A percentile compares a stretch with the other conserved stretches of the same genome.
phyloP scores from a whole-genome alignment of 2,888 invertebrate genomes.

The Caenorhabditis sp. region DNA sequence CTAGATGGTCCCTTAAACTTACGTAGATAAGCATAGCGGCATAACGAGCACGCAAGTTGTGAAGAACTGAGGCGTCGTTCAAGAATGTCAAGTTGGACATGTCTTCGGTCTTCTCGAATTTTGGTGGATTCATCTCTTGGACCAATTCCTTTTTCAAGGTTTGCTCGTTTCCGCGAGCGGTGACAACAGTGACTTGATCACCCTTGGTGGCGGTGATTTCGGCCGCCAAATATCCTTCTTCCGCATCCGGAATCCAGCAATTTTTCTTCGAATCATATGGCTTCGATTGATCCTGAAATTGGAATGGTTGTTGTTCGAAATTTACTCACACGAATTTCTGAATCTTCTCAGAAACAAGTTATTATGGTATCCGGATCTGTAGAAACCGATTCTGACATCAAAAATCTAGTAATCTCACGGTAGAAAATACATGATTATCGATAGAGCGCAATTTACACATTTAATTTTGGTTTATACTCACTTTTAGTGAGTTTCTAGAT shows the following conservation, averaged over 20 bases:
- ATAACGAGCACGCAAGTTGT: constrained; percentile 98
- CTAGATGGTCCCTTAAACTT: constrained; percentile 23
- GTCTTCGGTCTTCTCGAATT: constrained; percentile 88
- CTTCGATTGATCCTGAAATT: constrained; percentile 57
- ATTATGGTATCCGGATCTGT: too few species aligned
- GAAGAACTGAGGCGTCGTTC: constrained; percentile 97
- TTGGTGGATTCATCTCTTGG: constrained; percentile 96
- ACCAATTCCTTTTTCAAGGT: constrained; percentile 87
- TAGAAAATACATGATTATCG: too few species aligned
- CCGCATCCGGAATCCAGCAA: constrained; percentile 63
- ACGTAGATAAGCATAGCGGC: constrained; percentile 83
- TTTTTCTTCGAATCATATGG: constrained; percentile 66
- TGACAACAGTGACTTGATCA: constrained; percentile 89
- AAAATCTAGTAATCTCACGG: too few species aligned
- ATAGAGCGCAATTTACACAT: too few species aligned
- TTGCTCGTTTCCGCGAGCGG: constrained; percentile 78
- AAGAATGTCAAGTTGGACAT: constrained; percentile 89
- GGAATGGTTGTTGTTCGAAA: too few species aligned
- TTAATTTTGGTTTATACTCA: too few species aligned
- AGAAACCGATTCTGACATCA: too few species aligned
- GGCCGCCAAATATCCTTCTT: constrained; percentile 86
- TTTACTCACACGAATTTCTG: too few species aligned
- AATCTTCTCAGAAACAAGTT: too few species aligned
- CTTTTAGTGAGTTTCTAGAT: too few species aligned
- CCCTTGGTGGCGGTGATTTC: constrained; percentile 99